Evolutionary conservation across 2,888 invertebrate genomes (phyloP).

Genomic region (Calameuta pallipes): DNA sequence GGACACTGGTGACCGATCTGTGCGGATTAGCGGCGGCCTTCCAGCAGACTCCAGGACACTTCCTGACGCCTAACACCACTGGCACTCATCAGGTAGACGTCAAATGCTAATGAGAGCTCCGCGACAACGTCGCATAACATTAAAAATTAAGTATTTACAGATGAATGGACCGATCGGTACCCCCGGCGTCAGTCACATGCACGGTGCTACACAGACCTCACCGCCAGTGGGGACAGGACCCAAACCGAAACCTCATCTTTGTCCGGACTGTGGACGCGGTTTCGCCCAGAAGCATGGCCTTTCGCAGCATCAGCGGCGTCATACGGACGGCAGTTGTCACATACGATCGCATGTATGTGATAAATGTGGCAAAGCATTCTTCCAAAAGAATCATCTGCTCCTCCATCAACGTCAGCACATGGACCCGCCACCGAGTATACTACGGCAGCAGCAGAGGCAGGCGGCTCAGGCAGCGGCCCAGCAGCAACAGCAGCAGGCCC

Average conservation of each 20-base stretch:
- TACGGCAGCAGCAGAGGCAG: slow-evolving; percentile 62
- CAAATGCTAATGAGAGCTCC: background rate
- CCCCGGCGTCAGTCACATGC: slow-evolving; percentile 62
- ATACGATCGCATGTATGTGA: slow-evolving; percentile 82
- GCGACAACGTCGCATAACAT: slow-evolving; percentile 21
- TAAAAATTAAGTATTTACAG: slow-evolving; percentile 45
- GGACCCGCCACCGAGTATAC: slow-evolving; percentile 72
- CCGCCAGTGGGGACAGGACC: slow-evolving; percentile 61
- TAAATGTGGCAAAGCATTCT: slow-evolving; percentile 86
- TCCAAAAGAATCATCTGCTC: slow-evolving; percentile 86
- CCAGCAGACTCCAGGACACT: slow-evolving; percentile 74
- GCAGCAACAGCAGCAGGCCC: slow-evolving; percentile 50
- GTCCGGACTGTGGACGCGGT: slow-evolving; percentile 83
- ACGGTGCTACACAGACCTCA: slow-evolving; percentile 64
- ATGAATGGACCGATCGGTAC: slow-evolving; percentile 63
- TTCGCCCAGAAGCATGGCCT: slow-evolving; percentile 87
- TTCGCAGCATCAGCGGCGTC: slow-evolving; percentile 82
- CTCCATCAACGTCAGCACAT: slow-evolving; percentile 85
- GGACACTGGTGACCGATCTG: slow-evolving; percentile 83
- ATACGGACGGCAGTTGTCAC: slow-evolving; percentile 84
- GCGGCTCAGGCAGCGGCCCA: slow-evolving; percentile 64
- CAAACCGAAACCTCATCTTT: slow-evolving; percentile 82
- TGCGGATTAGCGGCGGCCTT: slow-evolving; percentile 84
- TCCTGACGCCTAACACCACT: slow-evolving; percentile 65
- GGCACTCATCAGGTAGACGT: slow-evolving; percentile 59